Percentiles rank a stretch among this genome's conserved stretches.
phyloP scores from a whole-genome alignment of 2,888 invertebrate species.

The Calameuta idolon region DNA sequence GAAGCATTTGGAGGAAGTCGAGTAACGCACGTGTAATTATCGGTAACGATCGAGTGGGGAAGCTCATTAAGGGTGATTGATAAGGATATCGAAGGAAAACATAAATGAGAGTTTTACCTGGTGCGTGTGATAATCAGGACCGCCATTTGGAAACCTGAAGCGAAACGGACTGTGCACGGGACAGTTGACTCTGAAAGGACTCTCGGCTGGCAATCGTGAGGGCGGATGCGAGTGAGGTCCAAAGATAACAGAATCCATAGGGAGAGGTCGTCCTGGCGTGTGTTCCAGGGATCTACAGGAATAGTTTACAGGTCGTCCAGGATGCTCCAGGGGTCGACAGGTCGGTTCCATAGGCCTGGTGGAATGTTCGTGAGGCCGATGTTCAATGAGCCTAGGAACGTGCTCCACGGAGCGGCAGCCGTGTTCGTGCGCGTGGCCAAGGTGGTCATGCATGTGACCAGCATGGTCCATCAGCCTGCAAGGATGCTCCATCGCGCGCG shows the following conservation, averaged over 20 bases:
- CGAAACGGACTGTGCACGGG: slow-evolving; percentile 83
- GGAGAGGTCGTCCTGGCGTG: slow-evolving; percentile 67
- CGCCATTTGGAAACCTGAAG: slow-evolving; percentile 72
- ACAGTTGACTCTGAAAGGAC: slow-evolving; percentile 71
- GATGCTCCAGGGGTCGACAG: slow-evolving; percentile 51
- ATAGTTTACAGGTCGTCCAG: slow-evolving; percentile 51
- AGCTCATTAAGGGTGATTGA: no score
- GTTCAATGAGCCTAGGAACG: slow-evolving; percentile 56
- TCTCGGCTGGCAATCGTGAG: slow-evolving; percentile 68
- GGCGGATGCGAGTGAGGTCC: slow-evolving; percentile 69
- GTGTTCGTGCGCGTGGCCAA: slow-evolving; percentile 52
- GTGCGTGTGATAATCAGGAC: slow-evolving; percentile 68
- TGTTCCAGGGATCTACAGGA: slow-evolving; percentile 62
- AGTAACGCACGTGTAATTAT: background rate
- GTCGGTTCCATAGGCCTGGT: slow-evolving; percentile 40
- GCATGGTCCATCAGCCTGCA: slow-evolving; percentile 61
- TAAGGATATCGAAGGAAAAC: background rate
- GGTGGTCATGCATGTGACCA: slow-evolving; percentile 55
- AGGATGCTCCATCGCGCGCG: slow-evolving; percentile 58
- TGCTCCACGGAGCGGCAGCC: slow-evolving; percentile 61
- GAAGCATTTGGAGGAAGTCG: background rate
- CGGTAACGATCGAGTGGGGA: no score
- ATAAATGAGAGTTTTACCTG: slow-evolving; percentile 54
- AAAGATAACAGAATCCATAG: slow-evolving; percentile 68
- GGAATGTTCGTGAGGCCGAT: slow-evolving; percentile 54